Evolutionary conservation across 2,888 invertebrate species (phyloP), one percentile per base, ranked within the genome.

Genomic region (Amblyteles armatorius): DNA sequence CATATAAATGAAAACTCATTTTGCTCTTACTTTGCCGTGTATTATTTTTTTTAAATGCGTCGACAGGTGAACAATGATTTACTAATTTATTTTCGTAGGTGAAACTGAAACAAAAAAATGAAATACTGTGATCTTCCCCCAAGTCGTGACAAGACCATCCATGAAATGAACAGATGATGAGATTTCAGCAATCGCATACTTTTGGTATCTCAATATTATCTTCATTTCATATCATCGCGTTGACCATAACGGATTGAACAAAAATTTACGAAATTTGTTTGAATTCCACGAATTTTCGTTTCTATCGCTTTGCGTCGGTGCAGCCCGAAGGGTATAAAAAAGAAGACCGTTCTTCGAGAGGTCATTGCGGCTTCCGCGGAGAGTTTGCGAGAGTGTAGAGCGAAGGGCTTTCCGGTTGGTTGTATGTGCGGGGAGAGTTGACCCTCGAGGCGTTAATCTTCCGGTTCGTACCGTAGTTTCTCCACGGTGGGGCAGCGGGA

Each of bases 391-490:
- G 40, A 79, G 52, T 65, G 63, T 36, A 68, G 19, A 60, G 33
- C 44, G 63, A 44, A 48, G 63, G 22, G 63, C 7, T 19, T 26
- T 55, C 55, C 13, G 29, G 63, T 19, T 19, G 11, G 55, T 65
- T 48, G 3, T 57, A 52, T 55, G 77, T 68, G 68, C 29, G 19
- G 16, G 63, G 13, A 33, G 67, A 78, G 67, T 81, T 84, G 69
- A 78, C 84, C 81, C 81, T 81, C 52, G 73, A 74, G 81, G 84
- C 81, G 83, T 84, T 77, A 81, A 81, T 81, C 69, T 78, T 79
- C 63, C 26, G 55, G 67, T 50, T 52, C 68, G 73, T 73, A 72
- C 60, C 60, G 57, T 48, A 50, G 44, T 81, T 81, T 81, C 72
- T 65, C 73, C 50, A 40, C 67, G 11, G 26, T 7, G 77, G 40